Base-by-base conservation (phyloP, 2,888 invertebrate genomes). In the Coleophora deauratella region DNA sequence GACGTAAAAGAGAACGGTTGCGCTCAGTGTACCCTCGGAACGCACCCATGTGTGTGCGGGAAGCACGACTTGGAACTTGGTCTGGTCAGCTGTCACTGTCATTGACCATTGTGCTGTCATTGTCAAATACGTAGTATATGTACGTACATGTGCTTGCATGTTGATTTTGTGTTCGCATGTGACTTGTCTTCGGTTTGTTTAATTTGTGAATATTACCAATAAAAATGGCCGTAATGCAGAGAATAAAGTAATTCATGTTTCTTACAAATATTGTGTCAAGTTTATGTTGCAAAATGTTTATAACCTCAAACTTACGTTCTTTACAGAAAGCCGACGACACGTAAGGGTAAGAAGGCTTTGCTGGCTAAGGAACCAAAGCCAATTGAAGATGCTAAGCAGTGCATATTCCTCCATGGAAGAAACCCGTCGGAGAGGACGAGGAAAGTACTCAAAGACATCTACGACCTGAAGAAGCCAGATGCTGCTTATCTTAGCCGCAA, bases 381-480 rank as follows among this genome's bases (percentile, higher is more conserved):
- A 0, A 87, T 94, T 45, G 99, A 99, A 87, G 93, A 94, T 55
- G 88, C 92, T 0, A 98, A 98, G 65, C 91, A 89, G 59, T 90
- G 93, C 35, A 71, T 98, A 48, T 94, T 97, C 62, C 86, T 98
- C 27, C 92, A 93, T 71, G 98, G 97, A 13, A 89, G 93, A 2
- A 95, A 94, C 64, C 89, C 93, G 57, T 90, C 93, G 44, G 91
- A 93, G 35, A 85, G 87, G 33, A 88, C 91, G 0, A 87, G 90
- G 42, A 87, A 89, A 46, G 88, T 93, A 31, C 84, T 98, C 64
- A 96, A 95, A 76, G 97, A 99, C 78, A 73, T 98, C 75, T 93
- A 93, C 61, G 87, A 91, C 59, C 72, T 98, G 27, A 97, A 96
- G 67, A 97, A 96, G 62, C 96, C 96, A 7, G 89, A 96, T 59